A percentile compares a stretch with the other conserved stretches of the same genome.
Conservation (phyloP, 2,113 vertebrate species). For the Gorsachius goisagi region DNA sequence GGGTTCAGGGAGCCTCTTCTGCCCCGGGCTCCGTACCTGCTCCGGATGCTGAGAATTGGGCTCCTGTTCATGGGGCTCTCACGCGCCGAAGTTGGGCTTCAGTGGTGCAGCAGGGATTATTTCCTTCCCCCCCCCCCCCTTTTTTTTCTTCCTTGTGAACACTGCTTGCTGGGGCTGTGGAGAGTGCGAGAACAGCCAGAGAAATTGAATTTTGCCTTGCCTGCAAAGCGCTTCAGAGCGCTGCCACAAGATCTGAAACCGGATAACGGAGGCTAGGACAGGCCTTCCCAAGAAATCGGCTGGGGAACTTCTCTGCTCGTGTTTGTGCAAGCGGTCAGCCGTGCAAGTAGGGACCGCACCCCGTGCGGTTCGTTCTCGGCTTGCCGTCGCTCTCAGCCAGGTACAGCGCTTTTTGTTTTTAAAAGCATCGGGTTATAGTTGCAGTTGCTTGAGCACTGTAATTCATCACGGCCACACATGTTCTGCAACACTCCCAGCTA, state of each 20-base stretch:
- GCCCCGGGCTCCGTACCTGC: background rate
- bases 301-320: background rate
- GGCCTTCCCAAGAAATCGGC: background rate
- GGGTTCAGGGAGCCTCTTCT: background rate
- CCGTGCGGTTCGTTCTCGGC: background rate
- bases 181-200: background rate
- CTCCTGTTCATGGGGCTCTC: background rate
- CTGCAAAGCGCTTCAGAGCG: background rate
- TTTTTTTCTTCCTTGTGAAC: background rate
- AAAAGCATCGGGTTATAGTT: background rate
- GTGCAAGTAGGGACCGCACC: background rate
- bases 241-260: background rate
- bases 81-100: rapidly evolving
- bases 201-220: background rate
- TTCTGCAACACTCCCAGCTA: background rate
- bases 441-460: background rate
- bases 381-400: background rate
- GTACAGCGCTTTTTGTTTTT: background rate
- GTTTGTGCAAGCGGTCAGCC: background rate
- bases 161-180: background rate
- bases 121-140: rapidly evolving
- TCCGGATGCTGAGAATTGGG: background rate
- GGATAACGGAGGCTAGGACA: background rate
- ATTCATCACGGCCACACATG: background rate
- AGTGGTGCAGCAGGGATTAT: background rate